Evolutionary conservation across 37 sponge, comb jelly and placozoan species (phyloP), one percentile per base, ranked within the genome.

Genomic region (Halichondria panicea): DNA sequence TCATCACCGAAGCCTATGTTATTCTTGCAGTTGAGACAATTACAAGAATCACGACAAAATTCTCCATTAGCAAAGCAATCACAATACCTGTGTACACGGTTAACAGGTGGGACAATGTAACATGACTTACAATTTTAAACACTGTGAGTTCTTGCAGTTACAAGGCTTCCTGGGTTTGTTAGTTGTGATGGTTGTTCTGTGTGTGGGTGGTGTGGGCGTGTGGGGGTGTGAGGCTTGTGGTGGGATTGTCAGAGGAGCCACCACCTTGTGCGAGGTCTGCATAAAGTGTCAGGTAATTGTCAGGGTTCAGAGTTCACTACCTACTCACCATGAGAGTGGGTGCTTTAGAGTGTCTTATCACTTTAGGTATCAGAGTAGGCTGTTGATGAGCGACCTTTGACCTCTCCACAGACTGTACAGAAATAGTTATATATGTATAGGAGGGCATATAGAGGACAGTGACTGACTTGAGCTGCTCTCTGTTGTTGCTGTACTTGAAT

Each of bases 51-150:
- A n/a, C 87, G 78, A 64, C 97, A 97, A 44, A 97, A 97, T 80
- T 97, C 97, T 54, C 97, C 97, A 81, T 97, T 97, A 15, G 97
- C 97, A 90, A 97, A 97, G 65, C 97, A 97, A 70, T 97, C 97
- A 79, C 97, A 97, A 60, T 97, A 94, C 22, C 95, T 94, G 54
- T 0, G 54, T 0, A 31, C 60, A 43, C 45, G 3, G 21, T 24
- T 12, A 22, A 72, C 8, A n/a, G n/a, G n/a, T n/a, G n/a, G n/a
- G n/a, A n/a, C 46, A 40, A 6, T 70, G 8, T 22, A 45, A 6
- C n/a, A 25, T 19, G 19, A 63, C 94, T 89, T 66, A 97, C 95
- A 97, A 71, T 59, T 97, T 97, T 1, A 97, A 79, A 76, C 97
- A 97, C 63, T 89, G 87, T 18, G 97, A 97, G 63, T 89, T 90